Conservation (phyloP, 1,140 invertebrate species). For the Spodoptera frugiperda region DNA sequence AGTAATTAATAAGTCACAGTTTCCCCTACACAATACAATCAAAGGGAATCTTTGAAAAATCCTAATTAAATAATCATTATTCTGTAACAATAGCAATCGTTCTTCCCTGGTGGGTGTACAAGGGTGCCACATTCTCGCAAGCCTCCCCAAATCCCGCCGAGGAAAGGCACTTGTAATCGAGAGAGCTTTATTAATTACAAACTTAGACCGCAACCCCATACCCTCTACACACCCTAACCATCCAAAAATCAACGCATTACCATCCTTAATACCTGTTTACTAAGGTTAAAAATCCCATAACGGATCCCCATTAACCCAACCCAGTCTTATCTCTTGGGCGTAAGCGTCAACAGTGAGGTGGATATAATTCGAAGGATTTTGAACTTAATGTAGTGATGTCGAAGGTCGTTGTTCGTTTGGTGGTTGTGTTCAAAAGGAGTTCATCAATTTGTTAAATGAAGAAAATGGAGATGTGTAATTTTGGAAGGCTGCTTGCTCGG, state of each 20-base stretch:
- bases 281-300: slow-evolving; percentile 76
- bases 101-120: slow-evolving; percentile 2
- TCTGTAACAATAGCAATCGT: slow-evolving; percentile 41
- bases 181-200: slow-evolving; percentile 86
- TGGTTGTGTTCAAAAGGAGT: slow-evolving; percentile 57
- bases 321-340: slow-evolving; percentile 82
- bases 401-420: slow-evolving; percentile 56
- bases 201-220: slow-evolving; percentile 77
- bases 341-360: slow-evolving; percentile 62
- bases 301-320: slow-evolving; percentile 64
- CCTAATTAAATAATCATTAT: slow-evolving; percentile 36
- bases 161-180: slow-evolving; percentile 85
- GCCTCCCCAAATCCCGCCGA: slow-evolving; percentile 65
- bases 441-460: slow-evolving; percentile 86
- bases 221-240: slow-evolving; percentile 48
- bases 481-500: slow-evolving; percentile 72
- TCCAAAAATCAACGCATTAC: slow-evolving; percentile 65
- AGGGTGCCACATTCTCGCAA: slow-evolving; percentile 24
- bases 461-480: slow-evolving; percentile 83
- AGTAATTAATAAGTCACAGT: too few relatives aligned
- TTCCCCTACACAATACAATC: background rate
- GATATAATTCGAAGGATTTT: slow-evolving; percentile 56
- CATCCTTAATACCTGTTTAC: slow-evolving; percentile 63
- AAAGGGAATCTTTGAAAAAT: slow-evolving; percentile 1
- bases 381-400: slow-evolving; percentile 53